These are phyloP conservation scores for Aurelia coerulea DNA, from an alignment of 30 jellyfish, hydroid and myxozoan species.

Conservation along the genomic window DNA sequence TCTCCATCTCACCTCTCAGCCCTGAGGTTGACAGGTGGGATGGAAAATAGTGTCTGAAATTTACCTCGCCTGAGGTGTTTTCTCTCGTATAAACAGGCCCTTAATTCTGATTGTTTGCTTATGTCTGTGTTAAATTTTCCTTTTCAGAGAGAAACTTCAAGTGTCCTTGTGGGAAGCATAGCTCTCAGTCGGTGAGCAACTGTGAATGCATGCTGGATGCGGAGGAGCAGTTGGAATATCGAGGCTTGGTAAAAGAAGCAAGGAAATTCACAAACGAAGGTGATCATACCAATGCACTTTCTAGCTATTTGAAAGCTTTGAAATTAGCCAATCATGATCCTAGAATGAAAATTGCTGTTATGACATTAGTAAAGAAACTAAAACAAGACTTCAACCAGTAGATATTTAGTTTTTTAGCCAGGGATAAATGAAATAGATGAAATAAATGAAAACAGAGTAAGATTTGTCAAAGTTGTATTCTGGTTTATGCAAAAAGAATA, in stretches of 20 bases:
- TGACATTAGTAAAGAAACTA: not conserved
- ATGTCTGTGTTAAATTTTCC: not conserved
- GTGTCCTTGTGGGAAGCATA: slow-evolving; percentile 29
- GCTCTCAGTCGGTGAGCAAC: not conserved
- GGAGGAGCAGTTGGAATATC: slow-evolving; percentile 9
- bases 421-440: too few species aligned
- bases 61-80: too few species aligned
- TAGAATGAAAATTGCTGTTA: slow-evolving; percentile 4
- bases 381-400: not conserved
- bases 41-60: too few species aligned
- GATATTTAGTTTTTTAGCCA: too few species aligned
- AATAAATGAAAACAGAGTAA: too few species aligned
- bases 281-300: not conserved
- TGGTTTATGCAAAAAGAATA: too few species aligned
- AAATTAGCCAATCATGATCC: slow-evolving; percentile 40
- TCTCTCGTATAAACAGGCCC: too few species aligned
- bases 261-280: not conserved
- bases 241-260: slow-evolving; percentile 16
- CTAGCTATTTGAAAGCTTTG: slow-evolving; percentile 32
- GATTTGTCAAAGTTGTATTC: too few species aligned
- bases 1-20: too few species aligned
- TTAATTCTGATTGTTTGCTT: not conserved
- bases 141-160: not conserved
- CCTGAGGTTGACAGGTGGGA: too few species aligned
- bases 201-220: slow-evolving; percentile 19